Evolutionary conservation across 2,113 vertebrate genomes (phyloP).

Genomic region (Thinocorus orbignyianus): DNA sequence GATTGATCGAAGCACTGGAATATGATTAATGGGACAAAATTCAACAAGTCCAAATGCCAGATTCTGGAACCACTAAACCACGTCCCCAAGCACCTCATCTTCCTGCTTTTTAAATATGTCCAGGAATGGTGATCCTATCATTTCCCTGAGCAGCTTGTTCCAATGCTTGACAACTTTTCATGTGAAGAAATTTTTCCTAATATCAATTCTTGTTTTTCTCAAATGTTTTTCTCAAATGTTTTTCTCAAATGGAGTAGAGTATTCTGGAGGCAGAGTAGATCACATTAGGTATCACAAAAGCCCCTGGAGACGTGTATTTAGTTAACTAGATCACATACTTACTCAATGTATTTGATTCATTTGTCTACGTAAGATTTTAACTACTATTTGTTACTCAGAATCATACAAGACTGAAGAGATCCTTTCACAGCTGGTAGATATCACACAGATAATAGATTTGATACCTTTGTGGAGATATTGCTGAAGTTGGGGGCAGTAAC

Average conservation of each 20-base stretch:
- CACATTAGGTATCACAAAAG: neutral
- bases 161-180: neutral
- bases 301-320: neutral
- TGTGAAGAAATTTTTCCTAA: neutral
- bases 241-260: neutral
- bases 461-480: neutral
- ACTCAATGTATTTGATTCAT: neutral
- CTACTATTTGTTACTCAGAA: neutral
- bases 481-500: neutral
- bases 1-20: no score
- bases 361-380: neutral
- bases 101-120: neutral
- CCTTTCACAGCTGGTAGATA: neutral
- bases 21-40: neutral
- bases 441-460: neutral
- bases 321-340: neutral
- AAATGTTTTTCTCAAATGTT: neutral
- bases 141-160: neutral
- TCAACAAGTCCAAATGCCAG: neutral
- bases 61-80: neutral
- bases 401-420: neutral
- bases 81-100: neutral
- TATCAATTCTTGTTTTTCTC: no score
- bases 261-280: neutral
- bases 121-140: neutral